Evolutionary conservation across 1,140 invertebrate species (phyloP).

Genomic region (Cydia strobilella): DNA sequence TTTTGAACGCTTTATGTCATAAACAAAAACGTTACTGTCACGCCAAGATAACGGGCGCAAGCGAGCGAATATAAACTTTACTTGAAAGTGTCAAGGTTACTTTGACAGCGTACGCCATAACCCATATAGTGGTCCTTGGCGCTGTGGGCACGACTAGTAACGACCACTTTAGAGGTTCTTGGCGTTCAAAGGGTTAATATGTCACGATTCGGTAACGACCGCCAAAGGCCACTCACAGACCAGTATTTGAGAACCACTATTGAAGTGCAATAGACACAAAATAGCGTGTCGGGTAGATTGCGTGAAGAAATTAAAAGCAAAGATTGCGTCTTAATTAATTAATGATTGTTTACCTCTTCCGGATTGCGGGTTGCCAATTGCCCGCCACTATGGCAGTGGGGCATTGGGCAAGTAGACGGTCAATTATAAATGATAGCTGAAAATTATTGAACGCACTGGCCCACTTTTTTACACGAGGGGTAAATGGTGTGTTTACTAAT

Average conservation of each 20-base stretch:
- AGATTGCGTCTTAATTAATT: slow-evolving; percentile 13
- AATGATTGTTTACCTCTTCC: slow-evolving; percentile 16
- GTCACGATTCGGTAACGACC: no score
- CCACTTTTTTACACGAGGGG: not conserved
- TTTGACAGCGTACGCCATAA: no score
- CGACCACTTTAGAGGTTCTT: no score
- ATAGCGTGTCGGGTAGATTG: slow-evolving; percentile 3
- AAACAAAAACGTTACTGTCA: no score
- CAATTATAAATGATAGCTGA: slow-evolving; percentile 4
- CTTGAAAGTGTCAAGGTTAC: no score
- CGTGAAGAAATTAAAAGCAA: slow-evolving; percentile 11
- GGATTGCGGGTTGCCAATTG: not conserved
- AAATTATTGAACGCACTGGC: slow-evolving; percentile 7
- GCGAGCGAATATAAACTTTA: no score
- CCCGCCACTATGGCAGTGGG: not conserved
- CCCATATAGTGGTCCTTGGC: no score
- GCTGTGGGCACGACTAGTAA: no score
- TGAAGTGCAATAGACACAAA: not conserved
- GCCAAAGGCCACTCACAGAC: no score
- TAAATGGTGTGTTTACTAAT: not conserved
- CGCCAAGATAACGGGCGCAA: no score
- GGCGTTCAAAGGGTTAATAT: no score
- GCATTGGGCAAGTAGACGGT: not conserved
- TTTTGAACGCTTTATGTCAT: no score
- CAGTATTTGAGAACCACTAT: not conserved